Evolutionary conservation across 2,113 vertebrate species (phyloP).

Genomic region (Lepus europaeus): DNA sequence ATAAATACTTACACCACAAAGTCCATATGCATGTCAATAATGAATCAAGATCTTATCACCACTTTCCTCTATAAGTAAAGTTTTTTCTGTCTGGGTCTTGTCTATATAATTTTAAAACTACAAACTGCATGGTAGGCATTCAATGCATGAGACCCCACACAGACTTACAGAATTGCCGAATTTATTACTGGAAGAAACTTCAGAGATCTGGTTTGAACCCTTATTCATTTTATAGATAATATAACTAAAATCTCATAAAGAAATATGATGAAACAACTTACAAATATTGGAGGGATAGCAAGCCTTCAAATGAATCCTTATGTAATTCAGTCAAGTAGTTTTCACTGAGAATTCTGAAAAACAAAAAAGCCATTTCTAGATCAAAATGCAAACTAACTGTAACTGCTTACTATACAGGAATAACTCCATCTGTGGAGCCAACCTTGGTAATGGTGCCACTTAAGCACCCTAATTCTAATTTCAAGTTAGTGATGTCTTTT

Average conservation of each 20-base stretch:
- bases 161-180: not conserved
- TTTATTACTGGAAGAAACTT: not conserved
- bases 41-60: not conserved
- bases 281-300: constrained; percentile 84
- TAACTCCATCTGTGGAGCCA: too few species aligned
- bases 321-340: constrained; percentile 78
- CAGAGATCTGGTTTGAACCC: not conserved
- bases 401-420: too few species aligned
- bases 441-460: too few species aligned
- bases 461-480: too few species aligned
- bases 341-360: constrained; percentile 79
- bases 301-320: constrained; percentile 82
- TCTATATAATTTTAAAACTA: not conserved
- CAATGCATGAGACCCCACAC: not conserved
- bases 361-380: not conserved
- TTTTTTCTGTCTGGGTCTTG: not conserved
- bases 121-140: not conserved
- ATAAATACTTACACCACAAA: not conserved
- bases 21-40: not conserved
- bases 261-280: constrained; percentile 77
- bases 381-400: not conserved
- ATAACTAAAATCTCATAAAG: constrained; percentile 9
- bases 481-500: too few species aligned
- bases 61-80: not conserved
- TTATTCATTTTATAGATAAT: not conserved